Base-by-base conservation (phyloP, 2,113 vertebrate species). In the Archocentrus centrarchus region DNA sequence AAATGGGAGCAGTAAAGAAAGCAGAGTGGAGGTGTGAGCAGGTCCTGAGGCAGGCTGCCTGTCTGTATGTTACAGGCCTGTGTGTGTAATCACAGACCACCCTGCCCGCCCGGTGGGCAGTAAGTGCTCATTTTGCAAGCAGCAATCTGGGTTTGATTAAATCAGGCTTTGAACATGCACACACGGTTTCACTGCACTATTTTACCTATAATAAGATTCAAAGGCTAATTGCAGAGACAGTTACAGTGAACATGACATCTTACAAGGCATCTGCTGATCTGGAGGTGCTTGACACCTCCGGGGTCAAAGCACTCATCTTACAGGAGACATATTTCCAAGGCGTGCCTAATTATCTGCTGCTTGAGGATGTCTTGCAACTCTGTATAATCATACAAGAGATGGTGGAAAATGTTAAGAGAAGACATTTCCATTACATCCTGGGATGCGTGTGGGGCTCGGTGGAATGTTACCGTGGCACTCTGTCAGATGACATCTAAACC, bases 91-190 rank as follows among this genome's bases (percentile, higher is more conserved):
- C 83, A 79, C 80, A 75, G 82, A 59, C 84, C 80, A 50, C 79
- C 82, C 75, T 60, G 75, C 61, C 18, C 59, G 30, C 80, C 47
- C 59, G 13, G 63, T 73, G 81, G 81, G 86, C 63, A 47, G 80
- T 50, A 60, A 73, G 7, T 63, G 80, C 84, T 90, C 78, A 62
- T 83, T 90, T 80, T 62, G 60, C 18, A 70, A 35, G 41, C 27
- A 59, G 77, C 80, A 79, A 87, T 90, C 86, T 81, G 81, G 60
- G 44, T 86, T 86, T 87, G 87, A 91, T 91, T 86, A 84, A 76
- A 80, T 89, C 80, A 35, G 80, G 20, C 57, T 82, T 57, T 70
- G n/a, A 44, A 55, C 87, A 82, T 30, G 24, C 39, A 50, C 10
- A 30, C 64, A 30, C 11, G 24, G 57, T 58, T 58, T 30, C 44